These are phyloP conservation scores for Apotomis capreana DNA, from an alignment of 2,888 invertebrate species.

Conservation along the genomic window DNA sequence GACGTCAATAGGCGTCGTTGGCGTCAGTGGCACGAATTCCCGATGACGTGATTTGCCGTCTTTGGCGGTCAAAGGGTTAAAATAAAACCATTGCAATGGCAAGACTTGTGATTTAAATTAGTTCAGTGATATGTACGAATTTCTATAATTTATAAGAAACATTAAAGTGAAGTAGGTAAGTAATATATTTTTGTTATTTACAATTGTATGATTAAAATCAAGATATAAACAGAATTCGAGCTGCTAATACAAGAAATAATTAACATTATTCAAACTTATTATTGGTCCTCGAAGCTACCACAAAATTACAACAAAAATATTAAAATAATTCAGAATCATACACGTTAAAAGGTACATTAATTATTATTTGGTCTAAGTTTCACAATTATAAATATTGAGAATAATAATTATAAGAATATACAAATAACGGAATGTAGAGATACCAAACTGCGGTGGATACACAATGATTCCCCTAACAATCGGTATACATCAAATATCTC, in stretches of 20 bases:
- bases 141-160: slow-evolving; percentile 55
- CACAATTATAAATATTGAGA: slow-evolving; percentile 80
- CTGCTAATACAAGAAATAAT: slow-evolving; percentile 69
- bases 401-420: slow-evolving; percentile 74
- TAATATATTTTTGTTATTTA: slow-evolving; percentile 81
- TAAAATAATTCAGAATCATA: slow-evolving; percentile 73
- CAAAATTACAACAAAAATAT: slow-evolving; percentile 72
- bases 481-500: slow-evolving; percentile 77
- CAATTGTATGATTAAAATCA: slow-evolving; percentile 73
- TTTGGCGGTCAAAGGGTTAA: no score
- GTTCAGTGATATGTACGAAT: slow-evolving; percentile 45
- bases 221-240: slow-evolving; percentile 78
- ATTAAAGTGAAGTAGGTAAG: slow-evolving; percentile 63
- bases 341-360: slow-evolving; percentile 82
- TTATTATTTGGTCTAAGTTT: slow-evolving; percentile 84
- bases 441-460: slow-evolving; percentile 71
- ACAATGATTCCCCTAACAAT: slow-evolving; percentile 66
- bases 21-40: no score
- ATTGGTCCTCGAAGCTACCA: slow-evolving; percentile 82
- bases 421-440: slow-evolving; percentile 82
- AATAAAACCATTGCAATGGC: slow-evolving; percentile 33
- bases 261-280: slow-evolving; percentile 70
- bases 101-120: slow-evolving; percentile 43
- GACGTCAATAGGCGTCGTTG: no score
- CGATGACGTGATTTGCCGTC: no score